Conservation (phyloP, 2,113 vertebrate species). For the Notechis scutatus region DNA sequence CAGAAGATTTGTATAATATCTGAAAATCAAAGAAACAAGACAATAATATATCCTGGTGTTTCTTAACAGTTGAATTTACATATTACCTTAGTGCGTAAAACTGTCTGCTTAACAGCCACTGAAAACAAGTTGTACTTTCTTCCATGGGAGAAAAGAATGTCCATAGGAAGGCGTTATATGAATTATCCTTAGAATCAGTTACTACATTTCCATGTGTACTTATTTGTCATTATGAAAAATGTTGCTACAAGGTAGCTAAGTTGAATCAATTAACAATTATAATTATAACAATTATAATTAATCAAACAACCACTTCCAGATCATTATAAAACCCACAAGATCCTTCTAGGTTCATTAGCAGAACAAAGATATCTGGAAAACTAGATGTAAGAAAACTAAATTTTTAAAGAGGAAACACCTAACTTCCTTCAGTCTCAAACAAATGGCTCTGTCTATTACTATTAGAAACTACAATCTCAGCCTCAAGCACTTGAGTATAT, state of each 20-base stretch:
- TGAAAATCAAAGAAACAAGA: conserved; percentile 57
- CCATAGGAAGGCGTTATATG: not conserved
- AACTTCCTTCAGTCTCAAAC: not conserved
- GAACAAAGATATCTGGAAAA: not conserved
- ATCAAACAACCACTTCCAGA: not conserved
- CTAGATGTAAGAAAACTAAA: not conserved
- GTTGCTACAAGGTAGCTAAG: not conserved
- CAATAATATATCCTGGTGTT: not conserved
- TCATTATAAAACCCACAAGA: not conserved
- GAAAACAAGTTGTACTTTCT: not conserved
- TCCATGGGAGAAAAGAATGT: conserved; percentile 2
- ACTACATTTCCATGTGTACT: not conserved
- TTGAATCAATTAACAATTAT: not conserved
- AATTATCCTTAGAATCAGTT: not conserved
- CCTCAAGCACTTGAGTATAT: not conserved
- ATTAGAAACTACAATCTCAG: not conserved
- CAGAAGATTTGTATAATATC: conserved; percentile 87
- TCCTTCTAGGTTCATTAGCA: not conserved
- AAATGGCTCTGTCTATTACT: not conserved
- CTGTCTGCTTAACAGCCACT: not conserved
- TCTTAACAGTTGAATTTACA: not conserved
- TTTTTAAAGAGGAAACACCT: not conserved
- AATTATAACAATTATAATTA: not conserved
- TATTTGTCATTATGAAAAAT: not conserved
- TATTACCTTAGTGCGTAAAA: not conserved